Evolutionary conservation across 2,797 vertebrate species (phyloP), one percentile per base, ranked within the genome.

Genomic region (Epinephelus malabaricus): DNA sequence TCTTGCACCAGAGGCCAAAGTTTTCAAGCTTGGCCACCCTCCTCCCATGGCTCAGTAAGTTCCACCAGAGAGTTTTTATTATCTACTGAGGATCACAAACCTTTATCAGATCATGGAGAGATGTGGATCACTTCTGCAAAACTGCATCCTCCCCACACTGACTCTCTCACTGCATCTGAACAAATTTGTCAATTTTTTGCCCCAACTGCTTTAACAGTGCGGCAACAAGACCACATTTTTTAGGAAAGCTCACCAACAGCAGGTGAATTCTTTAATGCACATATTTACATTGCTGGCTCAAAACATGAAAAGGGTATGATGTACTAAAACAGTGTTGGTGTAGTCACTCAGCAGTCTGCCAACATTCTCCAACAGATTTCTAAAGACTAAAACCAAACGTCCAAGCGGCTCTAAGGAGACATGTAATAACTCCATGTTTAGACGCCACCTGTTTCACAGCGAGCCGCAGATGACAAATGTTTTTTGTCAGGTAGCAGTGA

Each of bases 401-500:
- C 61, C 62, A 30, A 47, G 3, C 14, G 0, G 14, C 49, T 66
- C 66, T 56, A 21, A 8, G 6, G 1, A 50, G 58, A 63, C 46
- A 34, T 23, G 34, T 5, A 62, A 51, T 25, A 54, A 67, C 4
- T 25, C 45, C 25, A 27, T 54, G 53, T 64, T 75, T 47, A 55
- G 62, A 43, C 56, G 54, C 59, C 4, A 4, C 45, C 63, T 83
- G 76, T 71, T 63, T 67, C 55, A 58, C 53, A 43, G 30, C 21
- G 27, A 73, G 54, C 63, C 50, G 50, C 75, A 60, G 47, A 34
- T 53, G 62, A 73, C 59, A 62, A 67, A 78, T 34, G 34, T 18
- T 58, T 5, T 76, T 73, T 79, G 65, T 69, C 69, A 70, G 65
- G 58, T 67, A 46, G 38, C 40, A 40, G 53, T 67, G 79, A 71